A percentile compares a stretch with the other conserved stretches of the same genome.
Conservation (phyloP, 2,888 invertebrate genomes). For the Dicyrtomina minuta region DNA sequence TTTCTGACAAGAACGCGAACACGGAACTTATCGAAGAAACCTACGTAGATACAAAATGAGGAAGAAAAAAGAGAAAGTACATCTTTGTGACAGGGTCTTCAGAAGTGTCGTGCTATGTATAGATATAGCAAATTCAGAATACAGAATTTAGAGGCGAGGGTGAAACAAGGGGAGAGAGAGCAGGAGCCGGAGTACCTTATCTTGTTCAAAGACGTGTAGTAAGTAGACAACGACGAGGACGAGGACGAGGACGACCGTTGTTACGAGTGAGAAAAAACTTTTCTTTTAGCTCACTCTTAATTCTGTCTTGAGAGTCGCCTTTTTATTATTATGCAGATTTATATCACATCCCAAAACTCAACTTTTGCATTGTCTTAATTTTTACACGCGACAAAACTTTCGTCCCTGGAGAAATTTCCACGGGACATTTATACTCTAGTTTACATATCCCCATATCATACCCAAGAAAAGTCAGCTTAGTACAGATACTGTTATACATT, state of each 20-base stretch:
- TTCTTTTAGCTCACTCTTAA: slow-evolving; percentile 29
- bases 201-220: slow-evolving; percentile 2
- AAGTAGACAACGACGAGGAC: no score
- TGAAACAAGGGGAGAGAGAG: slow-evolving; percentile 34
- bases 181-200: slow-evolving; percentile 34
- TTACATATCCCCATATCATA: neutral
- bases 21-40: no score
- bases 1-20: no score
- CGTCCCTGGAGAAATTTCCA: slow-evolving; percentile 31
- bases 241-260: no score
- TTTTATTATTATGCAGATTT: slow-evolving; percentile 35
- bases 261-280: slow-evolving; percentile 8
- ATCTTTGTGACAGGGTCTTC: no score
- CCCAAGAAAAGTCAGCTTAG: no score
- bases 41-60: no score
- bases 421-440: slow-evolving; percentile 9
- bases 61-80: no score
- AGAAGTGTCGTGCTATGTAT: neutral
- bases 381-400: slow-evolving; percentile 45
- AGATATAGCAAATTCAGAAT: no score
- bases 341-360: slow-evolving; percentile 37
- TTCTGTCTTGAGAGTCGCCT: slow-evolving; percentile 25
- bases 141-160: slow-evolving; percentile 30
- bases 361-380: slow-evolving; percentile 46
- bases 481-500: no score